Base-by-base conservation (phyloP, 2,888 invertebrate genomes). In the Rhagonycha lutea region DNA sequence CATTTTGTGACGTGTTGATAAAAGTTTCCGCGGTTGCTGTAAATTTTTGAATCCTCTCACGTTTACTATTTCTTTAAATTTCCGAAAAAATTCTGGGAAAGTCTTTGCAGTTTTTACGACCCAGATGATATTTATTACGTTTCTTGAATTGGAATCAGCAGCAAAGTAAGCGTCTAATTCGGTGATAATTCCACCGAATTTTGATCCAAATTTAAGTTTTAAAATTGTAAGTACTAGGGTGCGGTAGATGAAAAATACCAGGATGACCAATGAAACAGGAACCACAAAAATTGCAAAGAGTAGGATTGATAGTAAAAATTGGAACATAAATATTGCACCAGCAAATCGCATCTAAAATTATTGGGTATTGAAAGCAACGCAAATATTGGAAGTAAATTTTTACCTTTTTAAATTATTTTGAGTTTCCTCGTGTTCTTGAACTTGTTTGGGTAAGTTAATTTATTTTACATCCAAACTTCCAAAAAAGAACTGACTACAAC, bases 101-200 rank as follows among this genome's bases (percentile, higher is more conserved):
- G 11, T 14, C 18, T 61, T 14, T n/a, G 18, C 26, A 4, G 12
- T 68, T 71, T 28, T 89, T 76, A 91, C 83, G 12, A 89, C 82
- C 24, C 88, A 88, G 0, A 91, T 83, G 3, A 90, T 88, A 72
- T 90, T 90, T 70, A 90, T 90, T 23, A 90, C 83, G 62, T 89
- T 89, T 73, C 87, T 87, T 0, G 89, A 86, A 2, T 85, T 81
- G 4, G 89, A 85, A 32, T 91, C 91, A 23, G 90, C 80, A 29
- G 90, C 89, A 90, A 90, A 91, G 72, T 91, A 87, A 1, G 88
- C 88, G 80, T 91, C 91, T 10, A 89, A 88, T 63, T 90, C 91
- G 47, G 89, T 87, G 18, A 91, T 84, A 14, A 90, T 87, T 23
- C 88, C 87, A 4, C 85, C 87, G 79, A 89, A 91, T 75, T 86